A percentile compares a stretch with the other conserved stretches of the same genome.
Conservation (phyloP, 1,140 invertebrate genomes). For the Hestina assimilis region DNA sequence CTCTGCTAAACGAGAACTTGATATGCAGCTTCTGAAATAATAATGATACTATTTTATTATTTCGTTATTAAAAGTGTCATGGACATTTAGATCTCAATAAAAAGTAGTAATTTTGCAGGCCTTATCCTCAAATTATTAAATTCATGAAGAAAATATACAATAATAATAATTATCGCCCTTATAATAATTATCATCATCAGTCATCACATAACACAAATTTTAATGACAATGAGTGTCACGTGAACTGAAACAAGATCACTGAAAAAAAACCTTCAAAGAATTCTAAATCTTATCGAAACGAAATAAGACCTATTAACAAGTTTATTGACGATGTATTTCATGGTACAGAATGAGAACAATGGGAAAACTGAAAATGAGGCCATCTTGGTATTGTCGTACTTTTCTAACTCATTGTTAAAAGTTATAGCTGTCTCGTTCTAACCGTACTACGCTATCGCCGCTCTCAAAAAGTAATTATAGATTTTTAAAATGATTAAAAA, state of each 20-base stretch:
- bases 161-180: too few relatives aligned
- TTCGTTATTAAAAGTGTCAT: too few relatives aligned
- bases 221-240: too few relatives aligned
- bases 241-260: too few relatives aligned
- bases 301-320: not conserved
- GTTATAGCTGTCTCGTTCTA: conserved; percentile 7
- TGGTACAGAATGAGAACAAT: conserved; percentile 22
- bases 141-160: too few relatives aligned
- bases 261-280: too few relatives aligned
- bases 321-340: not conserved
- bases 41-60: not conserved
- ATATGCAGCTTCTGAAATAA: conserved; percentile 50
- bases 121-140: too few relatives aligned
- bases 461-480: not conserved
- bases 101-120: too few relatives aligned
- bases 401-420: not conserved
- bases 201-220: too few relatives aligned
- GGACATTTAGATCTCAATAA: too few relatives aligned
- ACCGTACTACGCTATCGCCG: not conserved
- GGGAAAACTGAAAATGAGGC: conserved; percentile 31
- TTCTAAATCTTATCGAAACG: not conserved
- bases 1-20: conserved; percentile 40
- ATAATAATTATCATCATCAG: too few relatives aligned
- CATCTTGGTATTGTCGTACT: conserved; percentile 9
- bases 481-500: not conserved